Conservation (phyloP, 2,888 invertebrate species). For the Nephrotoma guestfalica region DNA sequence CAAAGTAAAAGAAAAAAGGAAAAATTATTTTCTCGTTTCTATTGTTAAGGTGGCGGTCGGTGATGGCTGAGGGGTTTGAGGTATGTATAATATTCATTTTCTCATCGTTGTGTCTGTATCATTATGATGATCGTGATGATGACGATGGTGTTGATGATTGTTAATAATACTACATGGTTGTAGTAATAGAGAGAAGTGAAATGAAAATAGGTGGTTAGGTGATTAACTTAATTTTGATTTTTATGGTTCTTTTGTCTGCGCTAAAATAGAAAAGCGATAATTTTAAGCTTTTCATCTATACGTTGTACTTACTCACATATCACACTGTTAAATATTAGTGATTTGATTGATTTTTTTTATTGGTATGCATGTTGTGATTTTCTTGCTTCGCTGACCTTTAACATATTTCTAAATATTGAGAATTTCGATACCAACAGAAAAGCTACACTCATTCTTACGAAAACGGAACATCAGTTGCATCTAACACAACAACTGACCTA, state of each 20-base stretch:
- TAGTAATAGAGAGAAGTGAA: neutral
- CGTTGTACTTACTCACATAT: neutral
- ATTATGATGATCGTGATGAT: slow-evolving; percentile 14
- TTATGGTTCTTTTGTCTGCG: neutral
- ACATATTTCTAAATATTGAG: neutral
- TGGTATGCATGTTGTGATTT: neutral
- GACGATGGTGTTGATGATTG: slow-evolving; percentile 18
- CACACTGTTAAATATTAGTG: neutral
- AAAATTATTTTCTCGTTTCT: neutral
- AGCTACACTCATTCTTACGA: too few species aligned
- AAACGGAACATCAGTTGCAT: too few species aligned
- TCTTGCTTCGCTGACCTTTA: neutral
- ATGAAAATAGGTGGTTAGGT: neutral
- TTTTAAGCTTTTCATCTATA: neutral
- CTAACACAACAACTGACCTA: too few species aligned
- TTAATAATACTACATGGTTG: neutral
- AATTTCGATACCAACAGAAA: too few species aligned
- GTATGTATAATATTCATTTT: neutral
- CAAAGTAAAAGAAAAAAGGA: neutral
- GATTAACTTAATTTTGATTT: neutral
- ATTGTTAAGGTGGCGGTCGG: neutral
- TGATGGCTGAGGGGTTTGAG: neutral
- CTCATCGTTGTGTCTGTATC: neutral
- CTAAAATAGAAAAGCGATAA: neutral
- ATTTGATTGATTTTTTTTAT: neutral